phyloP scores from a whole-genome alignment of 2,888 invertebrate genomes.

The Lydus trimaculatus region DNA sequence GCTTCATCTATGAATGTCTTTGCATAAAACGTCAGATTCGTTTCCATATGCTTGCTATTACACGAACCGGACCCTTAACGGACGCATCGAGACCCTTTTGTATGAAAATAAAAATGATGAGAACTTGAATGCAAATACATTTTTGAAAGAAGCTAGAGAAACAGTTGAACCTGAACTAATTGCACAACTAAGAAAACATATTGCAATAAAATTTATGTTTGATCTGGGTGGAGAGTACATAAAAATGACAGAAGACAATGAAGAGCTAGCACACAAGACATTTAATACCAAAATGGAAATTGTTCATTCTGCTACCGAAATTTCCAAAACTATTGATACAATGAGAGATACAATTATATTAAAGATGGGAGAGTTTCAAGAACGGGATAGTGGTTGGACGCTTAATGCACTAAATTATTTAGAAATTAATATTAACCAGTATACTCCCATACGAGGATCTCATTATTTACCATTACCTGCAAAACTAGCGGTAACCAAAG shows the following conservation, averaged over 20 bases:
- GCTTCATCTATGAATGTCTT: too few species aligned
- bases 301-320: too few species aligned
- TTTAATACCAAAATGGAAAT: background rate
- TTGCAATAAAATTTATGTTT: background rate
- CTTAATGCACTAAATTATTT: conserved; percentile 34
- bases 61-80: background rate
- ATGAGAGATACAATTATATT: conserved; percentile 28
- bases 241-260: background rate
- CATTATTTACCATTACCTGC: conserved; percentile 40
- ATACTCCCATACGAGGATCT: conserved; percentile 34
- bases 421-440: conserved; percentile 35
- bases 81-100: background rate
- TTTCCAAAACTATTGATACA: background rate
- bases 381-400: conserved; percentile 39
- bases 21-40: too few species aligned
- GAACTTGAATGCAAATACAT: background rate
- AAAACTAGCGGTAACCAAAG: conserved; percentile 31
- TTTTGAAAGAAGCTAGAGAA: background rate
- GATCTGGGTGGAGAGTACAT: background rate
- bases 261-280: background rate
- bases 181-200: background rate
- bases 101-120: background rate
- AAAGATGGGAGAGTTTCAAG: conserved; percentile 41
- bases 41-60: too few species aligned
- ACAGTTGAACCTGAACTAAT: background rate